Evolutionary conservation across 2,888 invertebrate genomes (phyloP).

Genomic region (Lomographa bimaculata): DNA sequence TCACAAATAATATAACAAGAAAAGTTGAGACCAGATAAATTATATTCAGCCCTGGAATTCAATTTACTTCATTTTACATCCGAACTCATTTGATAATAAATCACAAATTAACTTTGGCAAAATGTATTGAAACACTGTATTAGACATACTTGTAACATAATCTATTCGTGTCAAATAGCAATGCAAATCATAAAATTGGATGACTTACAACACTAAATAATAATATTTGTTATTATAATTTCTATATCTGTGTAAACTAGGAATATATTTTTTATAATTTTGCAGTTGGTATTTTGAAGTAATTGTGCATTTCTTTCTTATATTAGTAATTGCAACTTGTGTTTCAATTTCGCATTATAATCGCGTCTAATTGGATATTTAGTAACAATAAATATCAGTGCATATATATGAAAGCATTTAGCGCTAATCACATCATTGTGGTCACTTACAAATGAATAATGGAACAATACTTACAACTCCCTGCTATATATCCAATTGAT

Average conservation of each 20-base stretch:
- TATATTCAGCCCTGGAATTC: too few relatives aligned
- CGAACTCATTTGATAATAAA: too few relatives aligned
- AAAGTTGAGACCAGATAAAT: too few relatives aligned
- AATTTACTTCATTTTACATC: too few relatives aligned
- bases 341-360: too few relatives aligned
- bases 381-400: slow-evolving; percentile 11
- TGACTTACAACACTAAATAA: slow-evolving; percentile 7
- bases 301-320: too few relatives aligned
- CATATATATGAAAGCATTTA: slow-evolving; percentile 18
- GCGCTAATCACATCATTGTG: slow-evolving; percentile 26
- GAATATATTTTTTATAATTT: slow-evolving; percentile 7
- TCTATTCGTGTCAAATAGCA: slow-evolving; percentile 24
- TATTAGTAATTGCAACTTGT: too few relatives aligned
- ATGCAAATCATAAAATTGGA: slow-evolving; percentile 30
- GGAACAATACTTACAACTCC: slow-evolving; percentile 76
- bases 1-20: too few relatives aligned
- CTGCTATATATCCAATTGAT: slow-evolving; percentile 71
- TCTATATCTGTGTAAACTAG: slow-evolving; percentile 15
- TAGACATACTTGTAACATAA: slow-evolving; percentile 21
- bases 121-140: slow-evolving; percentile 20
- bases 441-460: slow-evolving; percentile 27
- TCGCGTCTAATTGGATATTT: slow-evolving; percentile 10
- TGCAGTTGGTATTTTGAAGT: slow-evolving; percentile 6
- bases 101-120: slow-evolving; percentile 9
- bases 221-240: background rate